Conservation (phyloP, 2,797 vertebrate species). For the Notamacropus eugenii region DNA sequence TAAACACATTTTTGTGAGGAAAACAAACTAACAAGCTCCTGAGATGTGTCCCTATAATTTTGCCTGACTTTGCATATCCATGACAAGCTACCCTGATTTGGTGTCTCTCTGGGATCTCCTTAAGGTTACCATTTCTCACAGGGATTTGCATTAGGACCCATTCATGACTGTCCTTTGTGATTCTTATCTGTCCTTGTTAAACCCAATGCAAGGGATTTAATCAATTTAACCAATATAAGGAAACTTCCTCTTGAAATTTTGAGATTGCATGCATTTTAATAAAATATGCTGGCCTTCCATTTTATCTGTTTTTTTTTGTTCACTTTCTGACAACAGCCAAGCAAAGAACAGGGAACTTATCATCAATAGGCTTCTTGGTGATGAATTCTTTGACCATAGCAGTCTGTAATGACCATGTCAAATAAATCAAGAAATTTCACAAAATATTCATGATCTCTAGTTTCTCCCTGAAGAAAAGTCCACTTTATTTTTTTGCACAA, state of each 20-base stretch:
- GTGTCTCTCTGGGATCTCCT: neutral
- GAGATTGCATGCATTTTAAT: neutral
- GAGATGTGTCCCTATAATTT: neutral
- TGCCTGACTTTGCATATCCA: neutral
- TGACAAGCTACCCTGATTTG: neutral
- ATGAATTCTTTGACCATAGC: neutral
- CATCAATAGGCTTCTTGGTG: neutral
- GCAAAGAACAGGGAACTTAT: neutral
- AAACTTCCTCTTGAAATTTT: neutral
- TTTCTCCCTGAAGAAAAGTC: conserved; percentile 34
- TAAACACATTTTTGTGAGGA: neutral
- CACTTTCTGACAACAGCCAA: neutral
- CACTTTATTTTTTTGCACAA: conserved; percentile 40
- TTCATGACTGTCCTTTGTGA: neutral
- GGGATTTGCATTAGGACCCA: neutral
- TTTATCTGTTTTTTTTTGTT: neutral
- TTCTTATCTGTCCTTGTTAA: neutral
- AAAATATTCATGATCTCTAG: conserved; percentile 38
- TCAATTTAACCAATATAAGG: neutral
- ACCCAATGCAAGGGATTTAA: neutral
- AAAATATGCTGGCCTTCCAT: neutral
- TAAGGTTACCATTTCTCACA: neutral
- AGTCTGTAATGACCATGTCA: conserved; percentile 39
- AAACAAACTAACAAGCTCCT: neutral
- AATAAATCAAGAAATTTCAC: conserved; percentile 53